Evolutionary conservation across 2,797 vertebrate species (phyloP), one percentile per base, ranked within the genome.

Genomic region (Etheostoma perlongum): DNA sequence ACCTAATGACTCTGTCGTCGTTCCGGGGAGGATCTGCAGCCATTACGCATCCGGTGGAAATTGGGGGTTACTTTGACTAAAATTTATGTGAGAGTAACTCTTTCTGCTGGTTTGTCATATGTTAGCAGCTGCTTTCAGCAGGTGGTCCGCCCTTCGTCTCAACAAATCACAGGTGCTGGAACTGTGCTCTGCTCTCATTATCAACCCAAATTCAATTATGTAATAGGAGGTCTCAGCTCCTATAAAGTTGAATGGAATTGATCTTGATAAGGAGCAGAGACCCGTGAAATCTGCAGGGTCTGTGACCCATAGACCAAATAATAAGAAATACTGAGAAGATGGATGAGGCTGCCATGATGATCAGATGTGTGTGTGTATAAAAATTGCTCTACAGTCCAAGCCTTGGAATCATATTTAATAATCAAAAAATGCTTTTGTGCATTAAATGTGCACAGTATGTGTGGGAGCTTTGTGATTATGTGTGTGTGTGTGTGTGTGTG

Each of bases 201-300:
- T 87, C 82, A 83, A 85, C 71, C 84, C 86, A 90, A 90, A 93
- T 92, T 89, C 71, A 91, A 91, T 93, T 89, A 92, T 88, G 85
- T 91, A 91, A 92, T 89, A 88, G 88, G 86, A 84, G 72, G 71
- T 67, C 79, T 82, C 62, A 73, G 85, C 77, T 83, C 69, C 78
- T 80, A 78, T 79, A 79, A 91, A 88, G 88, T 74, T 89, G 83
- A 93, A 89, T 85, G 40, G 84, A 89, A 93, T 91, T 88, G 91
- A 93, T 92, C 90, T 92, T 86, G 91, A 94, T 91, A 86, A 94
- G 86, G 84, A 89, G 85, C 89, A 92, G 85, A 83, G 83, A 90
- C 62, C 90, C 76, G 18, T 92, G 91, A 92, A 92, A 93, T 92
- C 89, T 89, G 79, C 83, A 81, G 88, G 85, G 87, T 79, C 86